Conservation (phyloP, 2,113 vertebrate species). For the Tichodroma muraria region DNA sequence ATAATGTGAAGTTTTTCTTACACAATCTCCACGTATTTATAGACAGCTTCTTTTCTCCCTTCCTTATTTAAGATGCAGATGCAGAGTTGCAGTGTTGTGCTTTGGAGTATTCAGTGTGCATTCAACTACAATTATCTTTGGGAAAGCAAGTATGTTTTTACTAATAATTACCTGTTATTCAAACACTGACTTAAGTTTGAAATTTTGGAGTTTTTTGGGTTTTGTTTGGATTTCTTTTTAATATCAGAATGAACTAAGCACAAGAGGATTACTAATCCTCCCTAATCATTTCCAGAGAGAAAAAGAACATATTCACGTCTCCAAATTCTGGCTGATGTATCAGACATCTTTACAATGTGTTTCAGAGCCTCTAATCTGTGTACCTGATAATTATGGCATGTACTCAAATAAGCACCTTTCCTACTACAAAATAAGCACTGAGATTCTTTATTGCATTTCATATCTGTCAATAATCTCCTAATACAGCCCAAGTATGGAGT, state of each 20-base stretch:
- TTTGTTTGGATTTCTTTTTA: rapidly evolving
- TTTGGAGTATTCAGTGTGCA: background rate
- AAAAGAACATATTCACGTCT: background rate
- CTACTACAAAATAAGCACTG: background rate
- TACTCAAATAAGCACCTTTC: background rate
- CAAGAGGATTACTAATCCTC: background rate
- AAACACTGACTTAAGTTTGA: background rate
- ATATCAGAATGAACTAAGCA: background rate
- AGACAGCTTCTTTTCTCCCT: background rate
- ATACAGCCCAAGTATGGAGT: background rate
- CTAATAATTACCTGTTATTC: background rate
- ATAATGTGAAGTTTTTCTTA: background rate
- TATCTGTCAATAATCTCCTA: background rate
- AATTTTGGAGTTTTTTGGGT: rapidly evolving
- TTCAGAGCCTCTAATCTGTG: background rate
- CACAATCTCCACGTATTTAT: background rate
- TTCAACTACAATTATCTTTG: background rate
- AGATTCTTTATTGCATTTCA: background rate
- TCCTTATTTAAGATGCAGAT: background rate
- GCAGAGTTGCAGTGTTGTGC: background rate
- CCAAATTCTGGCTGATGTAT: background rate
- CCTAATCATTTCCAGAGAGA: background rate
- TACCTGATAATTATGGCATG: background rate
- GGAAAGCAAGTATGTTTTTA: background rate
- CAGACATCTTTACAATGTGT: background rate